Base-by-base conservation (phyloP, 2,113 vertebrate species). In the Pluvialis apricaria region DNA sequence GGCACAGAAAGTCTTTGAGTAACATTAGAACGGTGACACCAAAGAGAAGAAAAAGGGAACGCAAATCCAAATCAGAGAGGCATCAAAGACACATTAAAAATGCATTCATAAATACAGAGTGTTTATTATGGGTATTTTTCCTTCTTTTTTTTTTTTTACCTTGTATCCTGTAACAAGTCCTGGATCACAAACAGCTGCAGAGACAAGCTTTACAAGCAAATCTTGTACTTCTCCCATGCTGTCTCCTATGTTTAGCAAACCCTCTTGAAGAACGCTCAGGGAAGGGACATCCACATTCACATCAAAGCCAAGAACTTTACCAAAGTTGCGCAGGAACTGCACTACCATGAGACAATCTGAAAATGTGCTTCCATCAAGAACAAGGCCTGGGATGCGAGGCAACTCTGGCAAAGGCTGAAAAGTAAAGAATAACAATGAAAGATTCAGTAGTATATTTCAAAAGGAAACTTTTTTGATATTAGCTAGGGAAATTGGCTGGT, bases 311-410 rank as follows among this genome's bases (percentile, higher is more conserved):
- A 99, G 98, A 90, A 99, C 99, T 97, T 99, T 99, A 92, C 99
- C 99, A 51, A 99, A 99, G 97, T 99, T 99, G 76, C 97, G 98
- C 82, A 99, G 98, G 97, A 99, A 99, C 97, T 99, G 99, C 88
- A 99, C 97, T 87, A 99, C 98, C 99, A 99, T 99, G 72, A 99
- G 98, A 93, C 99, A 99, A 93, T 99, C 98, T 3, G 99, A 99
- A 97, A 99, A 99, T 0, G 99, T 98, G 92, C 96, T 98, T 86
- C 98, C 99, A n/a, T 98, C 96, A 26, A 99, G 97, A 83, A 99
- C 96, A 42, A 99, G 98, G 90, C 99, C 99, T 38, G 98, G 98
- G 72, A 99, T 98, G 79, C 98, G 98, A 76, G 98, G 98, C 90
- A 99, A 96, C 75, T 99, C 98, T 92, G 99, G 99, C 93, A 99